phyloP scores from a whole-genome alignment of 1,140 invertebrate genomes.

The Cotesia glomerata region DNA sequence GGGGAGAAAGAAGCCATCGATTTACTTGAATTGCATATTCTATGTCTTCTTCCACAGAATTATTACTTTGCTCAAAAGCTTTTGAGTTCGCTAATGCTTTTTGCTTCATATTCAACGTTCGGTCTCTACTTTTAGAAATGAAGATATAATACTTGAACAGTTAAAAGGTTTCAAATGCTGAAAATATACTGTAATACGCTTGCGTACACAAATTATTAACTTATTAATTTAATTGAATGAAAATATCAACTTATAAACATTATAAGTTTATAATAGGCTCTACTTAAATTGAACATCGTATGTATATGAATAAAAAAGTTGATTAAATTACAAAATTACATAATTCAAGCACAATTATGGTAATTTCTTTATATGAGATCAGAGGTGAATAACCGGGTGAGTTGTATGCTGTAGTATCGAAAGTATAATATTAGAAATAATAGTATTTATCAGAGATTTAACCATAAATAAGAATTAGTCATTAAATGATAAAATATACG shows the following conservation, averaged over 20 bases:
- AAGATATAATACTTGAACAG: too few relatives aligned
- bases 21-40: constrained; percentile 38
- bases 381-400: too few relatives aligned
- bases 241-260: too few relatives aligned
- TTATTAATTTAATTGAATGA: not conserved
- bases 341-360: too few relatives aligned
- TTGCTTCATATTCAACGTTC: not conserved
- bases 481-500: too few relatives aligned
- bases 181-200: not conserved
- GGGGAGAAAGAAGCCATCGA: constrained; percentile 37
- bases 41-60: constrained; percentile 22
- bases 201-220: not conserved
- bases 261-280: too few relatives aligned
- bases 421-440: not conserved
- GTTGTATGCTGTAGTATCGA: too few relatives aligned
- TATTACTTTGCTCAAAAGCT: not conserved
- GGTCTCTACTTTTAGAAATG: not conserved
- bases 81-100: not conserved
- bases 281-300: too few relatives aligned
- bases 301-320: too few relatives aligned
- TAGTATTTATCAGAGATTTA: not conserved
- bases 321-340: too few relatives aligned
- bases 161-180: not conserved
- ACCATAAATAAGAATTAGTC: too few relatives aligned
- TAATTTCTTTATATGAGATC: too few relatives aligned